phyloP scores from a whole-genome alignment of 2,888 invertebrate species.

The Agriopis marginaria region DNA sequence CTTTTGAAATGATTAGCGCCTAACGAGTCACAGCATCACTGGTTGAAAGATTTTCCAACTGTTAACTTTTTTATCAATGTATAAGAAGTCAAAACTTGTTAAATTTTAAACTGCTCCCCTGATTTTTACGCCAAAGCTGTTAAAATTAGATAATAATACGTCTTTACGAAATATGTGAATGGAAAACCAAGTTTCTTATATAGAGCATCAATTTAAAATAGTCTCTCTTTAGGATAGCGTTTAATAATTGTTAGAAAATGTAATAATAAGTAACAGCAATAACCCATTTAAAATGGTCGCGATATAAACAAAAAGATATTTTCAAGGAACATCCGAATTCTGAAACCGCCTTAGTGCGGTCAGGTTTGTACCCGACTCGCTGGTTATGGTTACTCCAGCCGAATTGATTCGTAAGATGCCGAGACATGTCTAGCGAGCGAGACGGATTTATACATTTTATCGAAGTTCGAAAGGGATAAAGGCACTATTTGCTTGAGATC shows the following conservation, averaged over 20 bases:
- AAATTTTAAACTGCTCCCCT: too few species aligned
- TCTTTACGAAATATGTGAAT: not conserved
- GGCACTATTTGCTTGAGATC: conserved; percentile 49
- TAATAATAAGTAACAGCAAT: not conserved
- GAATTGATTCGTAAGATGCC: conserved; percentile 67
- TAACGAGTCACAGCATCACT: too few species aligned
- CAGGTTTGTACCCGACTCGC: conserved; percentile 60
- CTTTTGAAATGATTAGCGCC: too few species aligned
- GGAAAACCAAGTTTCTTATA: not conserved
- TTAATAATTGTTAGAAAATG: not conserved
- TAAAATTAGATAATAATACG: too few species aligned
- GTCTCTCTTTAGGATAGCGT: not conserved
- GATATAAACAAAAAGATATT: conserved; percentile 37
- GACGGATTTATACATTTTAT: conserved; percentile 48
- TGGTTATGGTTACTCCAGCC: conserved; percentile 60
- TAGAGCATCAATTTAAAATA: not conserved
- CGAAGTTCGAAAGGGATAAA: conserved; percentile 47
- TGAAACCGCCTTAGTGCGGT: conserved; percentile 52
- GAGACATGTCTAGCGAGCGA: conserved; percentile 52
- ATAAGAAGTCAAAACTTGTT: too few species aligned
- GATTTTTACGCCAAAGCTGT: too few species aligned
- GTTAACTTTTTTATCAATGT: too few species aligned
- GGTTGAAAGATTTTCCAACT: too few species aligned
- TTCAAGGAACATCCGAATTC: conserved; percentile 53
- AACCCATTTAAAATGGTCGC: not conserved